Evolutionary conservation across 2,888 invertebrate species (phyloP).

Genomic region (Diarsia brunnea): DNA sequence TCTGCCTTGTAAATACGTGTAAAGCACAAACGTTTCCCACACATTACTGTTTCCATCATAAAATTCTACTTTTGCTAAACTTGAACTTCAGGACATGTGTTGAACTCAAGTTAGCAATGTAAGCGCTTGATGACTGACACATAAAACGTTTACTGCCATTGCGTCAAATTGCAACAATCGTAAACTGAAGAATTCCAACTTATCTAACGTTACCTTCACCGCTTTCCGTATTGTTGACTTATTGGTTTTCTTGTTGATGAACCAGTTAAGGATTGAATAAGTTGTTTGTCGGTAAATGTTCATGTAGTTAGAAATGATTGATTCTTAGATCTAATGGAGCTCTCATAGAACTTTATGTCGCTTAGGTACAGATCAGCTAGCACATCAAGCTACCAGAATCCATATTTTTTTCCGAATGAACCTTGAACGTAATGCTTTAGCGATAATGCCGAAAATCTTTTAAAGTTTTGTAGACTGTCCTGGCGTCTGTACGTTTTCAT

Average conservation of each 20-base stretch:
- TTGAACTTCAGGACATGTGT: slow-evolving; percentile 20
- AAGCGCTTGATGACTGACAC: slow-evolving; percentile 22
- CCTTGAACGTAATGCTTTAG: too few species aligned
- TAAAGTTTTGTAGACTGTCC: too few species aligned
- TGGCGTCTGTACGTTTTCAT: neutral
- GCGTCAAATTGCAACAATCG: slow-evolving; percentile 43
- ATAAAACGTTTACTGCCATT: slow-evolving; percentile 53
- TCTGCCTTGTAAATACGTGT: too few species aligned
- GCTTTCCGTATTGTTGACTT: slow-evolving; percentile 26
- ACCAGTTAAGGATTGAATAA: slow-evolving; percentile 2
- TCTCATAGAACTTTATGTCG: neutral
- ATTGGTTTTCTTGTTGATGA: slow-evolving; percentile 40
- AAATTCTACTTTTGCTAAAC: slow-evolving; percentile 12
- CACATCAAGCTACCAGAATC: too few species aligned
- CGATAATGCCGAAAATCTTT: too few species aligned
- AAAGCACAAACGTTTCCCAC: too few species aligned
- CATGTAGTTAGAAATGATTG: neutral
- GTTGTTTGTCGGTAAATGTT: neutral
- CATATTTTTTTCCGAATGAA: too few species aligned
- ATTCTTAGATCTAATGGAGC: neutral
- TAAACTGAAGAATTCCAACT: slow-evolving; percentile 54
- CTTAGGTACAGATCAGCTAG: neutral
- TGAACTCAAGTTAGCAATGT: slow-evolving; percentile 20
- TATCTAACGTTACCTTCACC: slow-evolving; percentile 31
- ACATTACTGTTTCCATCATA: neutral